Base-by-base conservation (phyloP, 1,140 invertebrate species). In the Caenorhabditis elegans region DNA sequence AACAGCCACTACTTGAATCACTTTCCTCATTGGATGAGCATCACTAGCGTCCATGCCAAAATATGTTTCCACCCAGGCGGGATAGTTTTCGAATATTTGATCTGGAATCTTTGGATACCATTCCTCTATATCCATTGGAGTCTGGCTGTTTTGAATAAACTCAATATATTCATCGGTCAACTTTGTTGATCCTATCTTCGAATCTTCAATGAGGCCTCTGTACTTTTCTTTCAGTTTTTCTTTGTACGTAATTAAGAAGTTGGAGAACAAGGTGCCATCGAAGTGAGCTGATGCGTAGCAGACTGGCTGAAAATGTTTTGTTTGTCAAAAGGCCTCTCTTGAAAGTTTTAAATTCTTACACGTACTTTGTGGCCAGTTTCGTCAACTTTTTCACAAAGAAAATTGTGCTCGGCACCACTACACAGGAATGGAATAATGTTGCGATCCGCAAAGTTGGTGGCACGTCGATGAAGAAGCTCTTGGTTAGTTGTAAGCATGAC, bases 201-300 rank as follows among this genome's bases (percentile, higher is more conserved):
- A 39, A 39, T 65, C 65, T 17, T 76, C 47, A 17, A 39, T 46
- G 26, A 81, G 6, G 11, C 28, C 11, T n/a, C 17, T 39, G 19
- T 81, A 81, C 36, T 81, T 81, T 19, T 81, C 65, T 28, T 81
- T 75, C 46, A 81, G n/a, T 19, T 60, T 17, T 17, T 34, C 15
- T 28, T 24, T 43, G 28, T 65, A 43, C 11, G 15, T 24, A 13
- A 46, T 13, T 19, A 80, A 24, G 10, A n/a, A 46, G 24, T 80
- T 31, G 26, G 13, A 22, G 15, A 80, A 65, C 13, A 17, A 11
- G 3, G 19, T 2, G n/a, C 48, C 79, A 24, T 75, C 51, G 4
- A n/a, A 15, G 17, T 55, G 36, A 11, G 34, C 79, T 3, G 51
- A 22, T 22, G 79, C 79, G 43, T 46, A 55, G 24, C 79, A 55